Percentiles rank a stretch among this genome's conserved stretches.
These are phyloP conservation scores for Cossypha heuglini DNA, from an alignment of 2,797 vertebrate genomes.

Conservation along the genomic window DNA sequence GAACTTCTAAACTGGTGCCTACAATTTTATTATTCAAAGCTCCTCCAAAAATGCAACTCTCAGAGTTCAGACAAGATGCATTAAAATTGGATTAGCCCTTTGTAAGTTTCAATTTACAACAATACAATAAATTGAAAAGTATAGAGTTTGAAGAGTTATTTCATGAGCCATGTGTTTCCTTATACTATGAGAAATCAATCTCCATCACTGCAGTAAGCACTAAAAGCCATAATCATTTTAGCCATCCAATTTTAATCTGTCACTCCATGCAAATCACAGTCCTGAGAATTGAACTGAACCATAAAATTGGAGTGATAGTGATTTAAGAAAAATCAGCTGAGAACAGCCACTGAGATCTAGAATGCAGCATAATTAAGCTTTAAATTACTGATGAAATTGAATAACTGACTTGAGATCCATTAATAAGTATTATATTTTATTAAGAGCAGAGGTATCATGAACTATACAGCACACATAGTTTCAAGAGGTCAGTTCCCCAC, in stretches of 20 bases:
- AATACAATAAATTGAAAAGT: not conserved
- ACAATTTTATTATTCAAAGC: not conserved
- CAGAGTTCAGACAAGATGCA: not conserved
- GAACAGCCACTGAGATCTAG: constrained; percentile 11
- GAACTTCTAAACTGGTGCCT: not conserved
- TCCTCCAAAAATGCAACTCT: not conserved
- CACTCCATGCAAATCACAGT: constrained; percentile 36
- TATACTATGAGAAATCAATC: not conserved
- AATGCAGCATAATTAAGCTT: constrained; percentile 44
- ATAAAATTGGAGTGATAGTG: not conserved
- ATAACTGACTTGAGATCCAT: constrained; percentile 42
- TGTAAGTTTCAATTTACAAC: not conserved
- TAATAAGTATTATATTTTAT: constrained; percentile 41
- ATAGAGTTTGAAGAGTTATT: not conserved
- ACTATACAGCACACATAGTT: constrained; percentile 1
- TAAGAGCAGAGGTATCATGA: constrained; percentile 35
- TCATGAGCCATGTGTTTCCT: not conserved
- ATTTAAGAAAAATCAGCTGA: constrained; percentile 45
- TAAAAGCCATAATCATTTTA: not conserved
- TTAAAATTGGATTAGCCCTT: not conserved
- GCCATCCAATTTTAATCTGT: constrained; percentile 27
- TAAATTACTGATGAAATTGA: constrained; percentile 37
- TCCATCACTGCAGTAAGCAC: not conserved
- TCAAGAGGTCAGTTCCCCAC: constrained; percentile 2
- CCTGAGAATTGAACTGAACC: constrained; percentile 34